phyloP scores from a whole-genome alignment of 2,797 vertebrate genomes.

The Channallabes apus region DNA sequence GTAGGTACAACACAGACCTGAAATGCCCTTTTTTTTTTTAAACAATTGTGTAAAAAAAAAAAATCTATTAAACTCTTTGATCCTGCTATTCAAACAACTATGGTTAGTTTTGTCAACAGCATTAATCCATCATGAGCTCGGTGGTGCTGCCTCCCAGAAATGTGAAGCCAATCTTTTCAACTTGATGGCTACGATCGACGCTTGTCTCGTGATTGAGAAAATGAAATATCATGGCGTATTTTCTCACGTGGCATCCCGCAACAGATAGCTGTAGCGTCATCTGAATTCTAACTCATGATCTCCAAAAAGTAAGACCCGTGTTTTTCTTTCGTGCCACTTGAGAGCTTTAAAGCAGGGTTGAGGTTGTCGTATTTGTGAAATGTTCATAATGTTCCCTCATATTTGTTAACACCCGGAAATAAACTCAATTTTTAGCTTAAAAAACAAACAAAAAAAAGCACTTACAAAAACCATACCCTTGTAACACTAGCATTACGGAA shows the following conservation, averaged over 20 bases:
- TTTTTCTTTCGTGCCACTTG: background rate
- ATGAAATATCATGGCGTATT: background rate
- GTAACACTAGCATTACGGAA: background rate
- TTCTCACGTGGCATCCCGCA: background rate
- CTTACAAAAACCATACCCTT: background rate
- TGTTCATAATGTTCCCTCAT: background rate
- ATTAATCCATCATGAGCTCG: background rate
- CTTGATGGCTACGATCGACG: background rate
- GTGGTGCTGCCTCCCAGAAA: background rate
- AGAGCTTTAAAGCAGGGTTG: background rate
- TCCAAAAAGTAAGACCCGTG: background rate
- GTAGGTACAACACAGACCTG: background rate
- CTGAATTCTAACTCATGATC: background rate
- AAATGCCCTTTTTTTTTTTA: background rate
- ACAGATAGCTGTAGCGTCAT: background rate
- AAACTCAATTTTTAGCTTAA: slow-evolving; percentile 9
- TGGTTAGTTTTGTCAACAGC: no score
- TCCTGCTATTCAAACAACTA: background rate
- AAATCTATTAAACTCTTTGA: background rate
- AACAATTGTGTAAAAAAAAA: background rate
- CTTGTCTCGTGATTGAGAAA: background rate
- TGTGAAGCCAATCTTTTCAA: background rate
- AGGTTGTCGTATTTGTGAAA: background rate
- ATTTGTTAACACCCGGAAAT: slow-evolving; percentile 1
- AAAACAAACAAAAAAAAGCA: background rate